These are phyloP conservation scores for Nymphicus hollandicus DNA, from an alignment of 2,113 vertebrate genomes.

Conservation along the genomic window DNA sequence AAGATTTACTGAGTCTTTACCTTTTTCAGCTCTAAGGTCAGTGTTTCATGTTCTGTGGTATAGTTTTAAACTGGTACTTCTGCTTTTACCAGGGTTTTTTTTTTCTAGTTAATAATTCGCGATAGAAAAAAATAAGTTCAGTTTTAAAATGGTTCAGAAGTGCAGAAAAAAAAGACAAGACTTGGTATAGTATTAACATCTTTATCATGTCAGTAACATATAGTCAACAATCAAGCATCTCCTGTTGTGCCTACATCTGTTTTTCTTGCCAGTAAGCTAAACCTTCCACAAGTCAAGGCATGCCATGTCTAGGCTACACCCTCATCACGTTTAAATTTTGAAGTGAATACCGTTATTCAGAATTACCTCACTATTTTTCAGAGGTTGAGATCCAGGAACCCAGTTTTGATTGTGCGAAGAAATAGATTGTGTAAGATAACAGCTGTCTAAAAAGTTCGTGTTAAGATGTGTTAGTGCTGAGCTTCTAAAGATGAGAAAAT, in stretches of 20 bases:
- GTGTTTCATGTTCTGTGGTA: rapidly evolving
- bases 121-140: neutral
- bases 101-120: neutral
- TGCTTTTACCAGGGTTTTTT: neutral
- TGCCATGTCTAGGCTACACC: neutral
- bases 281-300: neutral
- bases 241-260: neutral
- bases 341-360: neutral
- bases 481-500: neutral
- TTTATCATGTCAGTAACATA: neutral
- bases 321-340: neutral
- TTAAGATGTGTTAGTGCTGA: neutral
- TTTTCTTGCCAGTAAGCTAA: neutral
- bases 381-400: neutral
- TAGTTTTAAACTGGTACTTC: neutral
- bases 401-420: neutral
- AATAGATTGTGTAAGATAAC: neutral
- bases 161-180: neutral
- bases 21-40: neutral
- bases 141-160: neutral
- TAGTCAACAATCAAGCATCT: neutral
- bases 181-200: neutral
- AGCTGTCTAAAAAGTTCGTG: neutral
- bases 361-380: neutral
- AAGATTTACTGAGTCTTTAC: neutral